phyloP scores from a whole-genome alignment of 2,113 vertebrate genomes.

The Nothocercus nigrocapillus region DNA sequence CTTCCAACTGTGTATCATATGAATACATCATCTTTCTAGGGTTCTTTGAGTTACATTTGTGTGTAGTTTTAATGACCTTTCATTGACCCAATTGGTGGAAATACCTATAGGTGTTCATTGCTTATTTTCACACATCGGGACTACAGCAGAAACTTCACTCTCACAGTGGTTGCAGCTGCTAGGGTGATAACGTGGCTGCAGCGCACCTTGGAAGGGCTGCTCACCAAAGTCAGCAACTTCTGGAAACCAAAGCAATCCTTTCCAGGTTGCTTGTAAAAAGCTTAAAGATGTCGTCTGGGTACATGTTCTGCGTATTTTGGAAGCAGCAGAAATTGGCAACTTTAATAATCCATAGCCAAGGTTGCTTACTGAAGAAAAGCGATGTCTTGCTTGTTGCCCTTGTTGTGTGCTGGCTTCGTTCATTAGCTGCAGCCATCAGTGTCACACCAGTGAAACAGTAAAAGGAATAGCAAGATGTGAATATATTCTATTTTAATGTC shows the following conservation, averaged over 20 bases:
- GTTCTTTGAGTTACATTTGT: neutral
- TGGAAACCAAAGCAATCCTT: slow-evolving; percentile 6
- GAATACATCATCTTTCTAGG: neutral
- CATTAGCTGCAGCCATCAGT: slow-evolving; percentile 24
- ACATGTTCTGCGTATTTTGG: neutral
- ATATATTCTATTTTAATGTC: slow-evolving; percentile 29
- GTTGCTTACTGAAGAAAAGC: slow-evolving; percentile 47
- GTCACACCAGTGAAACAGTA: slow-evolving; percentile 20
- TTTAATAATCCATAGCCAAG: slow-evolving; percentile 6
- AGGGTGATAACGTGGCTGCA: slow-evolving; percentile 60
- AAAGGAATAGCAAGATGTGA: slow-evolving; percentile 33
- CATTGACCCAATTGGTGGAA: slow-evolving; percentile 36
- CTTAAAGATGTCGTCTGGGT: slow-evolving; percentile 33
- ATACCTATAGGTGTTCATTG: slow-evolving; percentile 66
- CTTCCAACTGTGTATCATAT: neutral
- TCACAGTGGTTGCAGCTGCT: slow-evolving; percentile 69
- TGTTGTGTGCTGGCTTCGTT: neutral
- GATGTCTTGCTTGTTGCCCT: neutral
- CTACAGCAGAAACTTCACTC: slow-evolving; percentile 67
- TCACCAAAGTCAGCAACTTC: slow-evolving; percentile 34
- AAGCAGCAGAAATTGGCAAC: slow-evolving; percentile 18
- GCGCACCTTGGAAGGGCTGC: neutral
- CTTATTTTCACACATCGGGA: slow-evolving; percentile 75
- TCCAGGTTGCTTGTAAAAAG: slow-evolving; percentile 15
- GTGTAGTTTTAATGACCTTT: slow-evolving; percentile 9